Evolutionary conservation across 2,888 invertebrate genomes (phyloP), one percentile per base, ranked within the genome.

Genomic region (Cancer borealis): DNA sequence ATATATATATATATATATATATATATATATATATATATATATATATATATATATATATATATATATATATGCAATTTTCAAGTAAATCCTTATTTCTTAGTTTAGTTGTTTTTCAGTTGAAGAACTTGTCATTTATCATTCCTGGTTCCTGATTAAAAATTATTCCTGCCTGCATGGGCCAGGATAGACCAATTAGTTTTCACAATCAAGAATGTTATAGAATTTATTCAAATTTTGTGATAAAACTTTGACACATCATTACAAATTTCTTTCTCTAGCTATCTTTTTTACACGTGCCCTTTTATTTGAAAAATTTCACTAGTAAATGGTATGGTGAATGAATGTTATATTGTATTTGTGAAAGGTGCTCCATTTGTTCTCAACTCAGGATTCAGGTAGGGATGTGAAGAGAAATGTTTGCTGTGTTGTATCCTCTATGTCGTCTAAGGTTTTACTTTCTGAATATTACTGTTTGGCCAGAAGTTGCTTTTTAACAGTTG

Each of bases 341-440:
- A 39, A 14, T 84, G 84, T 84, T 30, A 39, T 39, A 84, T 84
- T 84, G 6, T 84, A 84, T 84, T 54, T 73, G 39, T 84, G 84
- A 30, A 84, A 84, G 84, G 84, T 84, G 84, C 84, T 84, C 84
- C 84, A 84, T 84, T 84, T 84, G 84, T 30, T 84, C 84, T 84
- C 10, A 26, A 14, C 84, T 84, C 84, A 84, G 84, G 39, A 84
- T 39, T 84, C 84, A 84, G 39, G 84, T 39, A 39, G 84, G 39
- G 39, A 84, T 84, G 84, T 84, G 84, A 84, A 84, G 39, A 30
- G 30, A 84, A 84, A 39, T 30, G 14, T 84, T 39, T 10, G 30
- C 39, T 84, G 84, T 84, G 84, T 84, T 84, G 84, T 84, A 84
- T 84, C 39, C 39, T 17, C 84, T 30, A 39, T 39, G 10, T 84